Percentiles rank a stretch among this genome's conserved stretches.
Evolutionary conservation across 37 sponge, comb jelly and placozoan genomes (phyloP).

Genomic region (Lycopodina hypogea): DNA sequence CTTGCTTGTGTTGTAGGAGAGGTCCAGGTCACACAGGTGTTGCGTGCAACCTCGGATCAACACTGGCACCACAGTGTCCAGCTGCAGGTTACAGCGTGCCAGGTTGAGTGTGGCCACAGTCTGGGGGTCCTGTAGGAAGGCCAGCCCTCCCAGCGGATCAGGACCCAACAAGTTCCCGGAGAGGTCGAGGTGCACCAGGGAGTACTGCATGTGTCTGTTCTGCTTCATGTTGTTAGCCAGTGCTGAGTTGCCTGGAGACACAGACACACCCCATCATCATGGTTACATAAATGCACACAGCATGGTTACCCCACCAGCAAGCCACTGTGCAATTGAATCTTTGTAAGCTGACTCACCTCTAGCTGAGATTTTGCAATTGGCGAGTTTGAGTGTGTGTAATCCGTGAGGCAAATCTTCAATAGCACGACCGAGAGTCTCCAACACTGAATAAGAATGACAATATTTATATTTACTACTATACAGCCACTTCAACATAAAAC

Average conservation of each 20-base stretch:
- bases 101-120: slow-evolving; percentile 63
- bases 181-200: slow-evolving; percentile 68
- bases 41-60: slow-evolving; percentile 63
- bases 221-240: slow-evolving; percentile 60
- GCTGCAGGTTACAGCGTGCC: slow-evolving; percentile 46
- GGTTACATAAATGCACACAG: background rate
- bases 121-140: slow-evolving; percentile 69
- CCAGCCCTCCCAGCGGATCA: slow-evolving; percentile 62
- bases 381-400: slow-evolving; percentile 40
- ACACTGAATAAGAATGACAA: too few species aligned
- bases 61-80: slow-evolving; percentile 56
- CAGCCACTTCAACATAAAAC: background rate
- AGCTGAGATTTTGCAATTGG: slow-evolving; percentile 58
- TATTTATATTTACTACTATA: too few species aligned
- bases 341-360: slow-evolving; percentile 35
- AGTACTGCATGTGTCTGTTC: slow-evolving; percentile 63
- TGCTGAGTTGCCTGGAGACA: slow-evolving; percentile 36
- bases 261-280: background rate
- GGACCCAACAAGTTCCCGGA: slow-evolving; percentile 66
- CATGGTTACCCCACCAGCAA: too few species aligned
- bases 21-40: slow-evolving; percentile 48
- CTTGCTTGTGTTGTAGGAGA: slow-evolving; percentile 39
- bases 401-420: slow-evolving; percentile 65
- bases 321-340: too few species aligned
- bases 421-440: slow-evolving; percentile 50